These are phyloP conservation scores for Odobenus rosmarus DNA, from an alignment of 2,113 vertebrate genomes.

Conservation along the genomic window DNA sequence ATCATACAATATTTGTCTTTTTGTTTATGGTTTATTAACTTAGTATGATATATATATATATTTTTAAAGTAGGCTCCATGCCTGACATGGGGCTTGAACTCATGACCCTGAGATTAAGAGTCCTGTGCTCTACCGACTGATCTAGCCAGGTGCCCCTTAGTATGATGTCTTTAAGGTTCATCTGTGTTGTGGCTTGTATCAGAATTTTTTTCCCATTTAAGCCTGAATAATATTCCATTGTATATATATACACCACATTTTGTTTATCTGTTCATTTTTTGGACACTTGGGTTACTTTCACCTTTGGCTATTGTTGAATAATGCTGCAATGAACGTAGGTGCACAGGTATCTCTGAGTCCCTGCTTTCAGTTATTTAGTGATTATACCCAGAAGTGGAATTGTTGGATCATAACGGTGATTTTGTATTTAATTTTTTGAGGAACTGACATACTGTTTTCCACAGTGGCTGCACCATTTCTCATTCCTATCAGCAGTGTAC, in stretches of 20 bases:
- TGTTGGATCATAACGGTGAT: neutral
- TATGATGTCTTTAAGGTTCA: neutral
- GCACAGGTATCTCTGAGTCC: neutral
- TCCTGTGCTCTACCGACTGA: neutral
- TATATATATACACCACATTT: neutral
- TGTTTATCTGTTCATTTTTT: neutral
- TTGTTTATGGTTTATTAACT: neutral
- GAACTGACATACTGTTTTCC: neutral
- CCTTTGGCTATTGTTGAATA: neutral
- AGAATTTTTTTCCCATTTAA: neutral
- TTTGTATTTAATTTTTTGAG: neutral
- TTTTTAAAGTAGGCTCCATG: neutral
- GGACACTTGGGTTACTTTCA: neutral
- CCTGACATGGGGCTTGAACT: neutral
- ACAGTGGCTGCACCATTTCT: neutral
- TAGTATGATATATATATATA: neutral
- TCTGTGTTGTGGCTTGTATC: neutral
- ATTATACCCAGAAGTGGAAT: neutral
- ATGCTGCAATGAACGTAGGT: neutral
- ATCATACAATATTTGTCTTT: neutral
- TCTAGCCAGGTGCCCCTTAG: neutral
- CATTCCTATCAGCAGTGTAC: neutral
- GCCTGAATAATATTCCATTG: neutral
- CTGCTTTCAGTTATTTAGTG: neutral
- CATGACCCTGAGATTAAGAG: neutral